Conservation (phyloP, 1,140 invertebrate species). For the Mya arenaria region DNA sequence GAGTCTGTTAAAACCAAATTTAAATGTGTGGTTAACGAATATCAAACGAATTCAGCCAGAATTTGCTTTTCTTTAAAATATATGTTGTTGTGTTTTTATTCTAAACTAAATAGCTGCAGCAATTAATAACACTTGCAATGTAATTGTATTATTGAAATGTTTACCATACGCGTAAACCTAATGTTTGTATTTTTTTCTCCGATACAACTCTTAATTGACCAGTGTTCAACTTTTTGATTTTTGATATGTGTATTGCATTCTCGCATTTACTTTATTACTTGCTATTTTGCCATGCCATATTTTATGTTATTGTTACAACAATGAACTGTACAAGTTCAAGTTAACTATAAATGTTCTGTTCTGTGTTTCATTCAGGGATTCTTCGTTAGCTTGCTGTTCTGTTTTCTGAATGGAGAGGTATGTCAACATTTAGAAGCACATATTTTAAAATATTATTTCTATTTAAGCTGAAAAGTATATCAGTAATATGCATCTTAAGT, state of each 20-base stretch:
- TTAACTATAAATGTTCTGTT: background rate
- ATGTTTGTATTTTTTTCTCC: background rate
- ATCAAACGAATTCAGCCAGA: no score
- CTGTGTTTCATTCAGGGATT: conserved; percentile 89
- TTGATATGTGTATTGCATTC: background rate
- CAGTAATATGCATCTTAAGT: background rate
- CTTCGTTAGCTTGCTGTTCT: conserved; percentile 95
- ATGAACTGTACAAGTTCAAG: background rate
- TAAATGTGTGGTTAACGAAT: no score
- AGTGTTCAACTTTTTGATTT: background rate
- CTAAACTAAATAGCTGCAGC: no score
- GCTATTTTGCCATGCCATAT: background rate
- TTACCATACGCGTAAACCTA: no score
- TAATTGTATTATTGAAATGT: no score
- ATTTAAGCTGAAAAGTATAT: background rate
- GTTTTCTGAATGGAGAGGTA: conserved; percentile 97
- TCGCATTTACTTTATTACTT: background rate
- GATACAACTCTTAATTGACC: background rate
- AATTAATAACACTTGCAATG: no score
- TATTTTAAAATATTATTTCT: no score
- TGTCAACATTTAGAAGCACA: conserved; percentile 14
- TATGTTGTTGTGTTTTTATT: no score
- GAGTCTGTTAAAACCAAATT: no score
- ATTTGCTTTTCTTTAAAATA: no score
- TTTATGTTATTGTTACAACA: background rate